phyloP scores from a whole-genome alignment of 2,113 vertebrate species.

The Cryptotis parvus region DNA sequence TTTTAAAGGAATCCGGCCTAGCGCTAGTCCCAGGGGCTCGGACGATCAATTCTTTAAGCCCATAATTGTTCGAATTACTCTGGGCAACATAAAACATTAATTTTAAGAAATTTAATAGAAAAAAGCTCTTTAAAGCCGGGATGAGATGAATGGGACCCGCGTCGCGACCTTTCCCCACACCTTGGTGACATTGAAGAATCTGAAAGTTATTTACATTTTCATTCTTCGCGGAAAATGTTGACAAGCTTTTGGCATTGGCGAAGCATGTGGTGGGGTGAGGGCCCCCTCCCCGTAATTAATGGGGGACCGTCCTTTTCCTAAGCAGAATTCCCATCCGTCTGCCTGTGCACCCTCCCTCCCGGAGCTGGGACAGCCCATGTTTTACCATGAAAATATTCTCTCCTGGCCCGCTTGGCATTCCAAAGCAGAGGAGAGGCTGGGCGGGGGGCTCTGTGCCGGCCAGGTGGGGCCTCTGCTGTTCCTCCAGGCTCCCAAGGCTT shows the following conservation, averaged over 20 bases:
- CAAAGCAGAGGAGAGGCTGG: background rate
- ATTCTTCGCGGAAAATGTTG: conserved; percentile 86
- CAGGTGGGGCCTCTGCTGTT: too few relatives aligned
- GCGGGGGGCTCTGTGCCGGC: too few relatives aligned
- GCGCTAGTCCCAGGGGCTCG: conserved; percentile 42
- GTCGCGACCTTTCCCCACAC: conserved; percentile 83
- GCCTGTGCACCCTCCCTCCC: background rate
- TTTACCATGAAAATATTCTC: conserved; percentile 72
- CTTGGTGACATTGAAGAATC: conserved; percentile 88
- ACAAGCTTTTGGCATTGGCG: conserved; percentile 86
- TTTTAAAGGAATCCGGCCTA: conserved; percentile 4
- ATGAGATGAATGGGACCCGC: conserved; percentile 85
- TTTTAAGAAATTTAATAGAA: conserved; percentile 88
- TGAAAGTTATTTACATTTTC: conserved; percentile 88
- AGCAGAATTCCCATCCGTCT: conserved; percentile 75
- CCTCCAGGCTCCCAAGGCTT: too few relatives aligned
- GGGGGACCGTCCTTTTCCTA: conserved; percentile 80
- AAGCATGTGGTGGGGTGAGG: conserved; percentile 38
- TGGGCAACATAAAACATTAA: conserved; percentile 89
- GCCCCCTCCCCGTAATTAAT: conserved; percentile 85
- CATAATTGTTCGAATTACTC: conserved; percentile 87
- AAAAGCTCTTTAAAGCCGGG: conserved; percentile 87
- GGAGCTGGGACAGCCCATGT: conserved; percentile 68
- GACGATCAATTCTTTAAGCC: conserved; percentile 84
- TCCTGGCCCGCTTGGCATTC: background rate